Percentiles rank a stretch among this genome's conserved stretches.
These are phyloP conservation scores for Lucifuga dentata DNA, from an alignment of 2,113 vertebrate species.

Conservation along the genomic window DNA sequence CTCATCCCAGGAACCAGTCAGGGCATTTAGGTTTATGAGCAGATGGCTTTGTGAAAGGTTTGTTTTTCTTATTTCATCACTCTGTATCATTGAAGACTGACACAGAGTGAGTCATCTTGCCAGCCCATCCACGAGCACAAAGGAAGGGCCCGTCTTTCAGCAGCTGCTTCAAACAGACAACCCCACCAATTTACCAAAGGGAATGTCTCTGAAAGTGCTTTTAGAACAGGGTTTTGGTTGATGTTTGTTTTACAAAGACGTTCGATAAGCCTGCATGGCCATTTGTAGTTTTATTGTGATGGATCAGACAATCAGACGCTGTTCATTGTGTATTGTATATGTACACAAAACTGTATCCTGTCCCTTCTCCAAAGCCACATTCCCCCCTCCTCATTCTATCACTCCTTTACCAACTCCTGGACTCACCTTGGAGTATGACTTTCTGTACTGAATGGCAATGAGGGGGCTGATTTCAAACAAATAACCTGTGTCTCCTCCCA, in stretches of 20 bases:
- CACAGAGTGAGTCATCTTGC: constrained; percentile 66
- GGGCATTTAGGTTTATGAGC: constrained; percentile 42
- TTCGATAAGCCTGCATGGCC: constrained; percentile 45
- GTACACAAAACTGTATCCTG: neutral
- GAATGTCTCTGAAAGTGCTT: constrained; percentile 63
- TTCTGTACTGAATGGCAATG: constrained; percentile 57
- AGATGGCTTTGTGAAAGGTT: constrained; percentile 58
- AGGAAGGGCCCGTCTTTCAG: constrained; percentile 74
- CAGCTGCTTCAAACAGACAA: constrained; percentile 62
- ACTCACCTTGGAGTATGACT: constrained; percentile 62
- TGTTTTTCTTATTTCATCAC: constrained; percentile 56
- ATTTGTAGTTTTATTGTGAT: constrained; percentile 48
- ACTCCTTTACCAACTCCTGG: constrained; percentile 28
- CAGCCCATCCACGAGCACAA: constrained; percentile 59
- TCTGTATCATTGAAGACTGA: constrained; percentile 62
- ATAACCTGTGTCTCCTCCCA: constrained; percentile 62
- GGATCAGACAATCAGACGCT: constrained; percentile 13
- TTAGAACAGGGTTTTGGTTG: constrained; percentile 28
- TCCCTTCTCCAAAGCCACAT: neutral
- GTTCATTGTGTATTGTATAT: neutral
- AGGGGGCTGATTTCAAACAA: constrained; percentile 72
- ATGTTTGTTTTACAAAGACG: constrained; percentile 64
- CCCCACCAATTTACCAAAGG: constrained; percentile 49
- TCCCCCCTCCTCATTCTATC: constrained; percentile 1
- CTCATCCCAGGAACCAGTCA: constrained; percentile 41